Base-by-base conservation (phyloP, 2,888 invertebrate species). In the Hypercompe scribonia region DNA sequence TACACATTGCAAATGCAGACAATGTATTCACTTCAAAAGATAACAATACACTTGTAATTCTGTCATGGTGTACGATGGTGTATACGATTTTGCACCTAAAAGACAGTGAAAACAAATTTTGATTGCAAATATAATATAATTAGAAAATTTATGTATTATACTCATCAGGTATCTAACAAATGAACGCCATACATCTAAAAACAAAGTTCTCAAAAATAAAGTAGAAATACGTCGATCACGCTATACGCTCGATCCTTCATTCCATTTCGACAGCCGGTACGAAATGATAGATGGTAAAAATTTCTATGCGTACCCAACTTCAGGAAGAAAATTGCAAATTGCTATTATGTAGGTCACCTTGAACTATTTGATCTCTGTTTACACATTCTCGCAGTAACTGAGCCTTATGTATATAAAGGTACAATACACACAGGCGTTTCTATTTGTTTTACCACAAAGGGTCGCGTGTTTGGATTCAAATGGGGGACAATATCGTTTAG, bases 261-360 rank as follows among this genome's bases (percentile, higher is more conserved):
- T 71, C 68, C 28, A 74, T 76, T 58, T 69, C 36, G 65, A 46
- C 42, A 42, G 42, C 31, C 61, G 42, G 71, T 71, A 68, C 34
- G 13, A 54, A 64, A 70, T 70, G 75, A 78, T 15, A 63, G 69
- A 76, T 73, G 64, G 76, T n/a, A 18, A 33, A 71, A 78, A 46
- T 74, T 46, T 79, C 66, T 65, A 72, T 71, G 34, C 68, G 28
- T 34, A 74, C 50, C 65, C 42, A 33, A 34, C 68, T 74, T 34
- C 31, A 72, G 73, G 71, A 46, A 69, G 58, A 69, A 77, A 77
- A 76, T 65, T 75, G 70, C 68, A 75, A 78, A 80, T 75, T 70
- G 63, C 78, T 77, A 75, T 33, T 1, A 80, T 75, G 73, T 80
- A 70, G 75, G 81, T 74, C 77, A 70, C 10, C 63, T 70, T 24